Conservation (phyloP, 2,113 vertebrate species). For the Alces alces region DNA sequence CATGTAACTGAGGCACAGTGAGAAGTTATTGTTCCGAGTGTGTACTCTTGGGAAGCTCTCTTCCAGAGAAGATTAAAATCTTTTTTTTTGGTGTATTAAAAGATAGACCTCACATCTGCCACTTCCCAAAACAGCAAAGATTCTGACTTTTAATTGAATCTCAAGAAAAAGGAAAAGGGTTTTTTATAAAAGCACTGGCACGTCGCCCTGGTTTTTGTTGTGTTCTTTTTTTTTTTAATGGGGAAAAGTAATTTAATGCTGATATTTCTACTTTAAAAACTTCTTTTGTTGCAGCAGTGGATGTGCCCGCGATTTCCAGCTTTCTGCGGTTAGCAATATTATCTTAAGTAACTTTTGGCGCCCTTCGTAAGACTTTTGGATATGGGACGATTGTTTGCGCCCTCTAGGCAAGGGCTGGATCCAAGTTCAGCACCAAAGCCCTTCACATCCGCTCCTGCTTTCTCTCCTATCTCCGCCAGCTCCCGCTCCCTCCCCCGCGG, state of each 20-base stretch:
- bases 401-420: slow-evolving; percentile 82
- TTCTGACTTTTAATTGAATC: slow-evolving; percentile 55
- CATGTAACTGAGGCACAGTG: slow-evolving; percentile 68
- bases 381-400: slow-evolving; percentile 83
- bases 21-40: slow-evolving; percentile 60
- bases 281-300: slow-evolving; percentile 65
- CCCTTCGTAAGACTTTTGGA: slow-evolving; percentile 84
- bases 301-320: slow-evolving; percentile 75
- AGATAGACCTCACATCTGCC: slow-evolving; percentile 47
- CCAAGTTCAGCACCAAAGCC: slow-evolving; percentile 79
- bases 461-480: slow-evolving; percentile 65
- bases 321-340: slow-evolving; percentile 81
- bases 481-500: slow-evolving; percentile 51
- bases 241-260: slow-evolving; percentile 56
- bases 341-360: slow-evolving; percentile 85
- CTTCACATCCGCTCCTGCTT: slow-evolving; percentile 73
- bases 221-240: neutral
- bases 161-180: neutral
- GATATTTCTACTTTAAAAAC: slow-evolving; percentile 67
- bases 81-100: slow-evolving; percentile 41
- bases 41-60: slow-evolving; percentile 29
- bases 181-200: slow-evolving; percentile 32
- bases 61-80: slow-evolving; percentile 57
- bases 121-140: slow-evolving; percentile 49
- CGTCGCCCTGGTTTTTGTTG: neutral